Percentiles rank a stretch among this genome's conserved stretches.
phyloP scores from a whole-genome alignment of 2,888 invertebrate species.

The Phyllotreta striolata region DNA sequence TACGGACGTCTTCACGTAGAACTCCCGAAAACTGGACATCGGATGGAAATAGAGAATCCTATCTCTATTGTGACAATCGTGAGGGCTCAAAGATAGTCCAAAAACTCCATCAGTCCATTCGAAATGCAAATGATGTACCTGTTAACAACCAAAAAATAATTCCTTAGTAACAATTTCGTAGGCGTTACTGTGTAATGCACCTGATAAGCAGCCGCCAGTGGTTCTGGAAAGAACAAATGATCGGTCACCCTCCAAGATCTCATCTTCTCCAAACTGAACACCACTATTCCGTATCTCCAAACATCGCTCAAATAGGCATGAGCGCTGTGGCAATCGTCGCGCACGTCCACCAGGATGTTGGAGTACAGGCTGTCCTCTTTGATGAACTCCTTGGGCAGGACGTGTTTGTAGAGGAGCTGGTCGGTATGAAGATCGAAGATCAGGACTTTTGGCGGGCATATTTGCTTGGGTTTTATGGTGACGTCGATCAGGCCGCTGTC shows the following conservation, averaged over 20 bases:
- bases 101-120: slow-evolving; percentile 86
- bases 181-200: too few species aligned
- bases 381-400: slow-evolving; percentile 71
- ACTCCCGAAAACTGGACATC: slow-evolving; percentile 83
- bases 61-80: slow-evolving; percentile 62
- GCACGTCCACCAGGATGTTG: slow-evolving; percentile 71
- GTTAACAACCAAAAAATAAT: slow-evolving; percentile 1
- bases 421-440: slow-evolving; percentile 77
- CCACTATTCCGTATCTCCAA: slow-evolving; percentile 64
- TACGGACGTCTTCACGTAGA: slow-evolving; percentile 73
- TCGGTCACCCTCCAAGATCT: slow-evolving; percentile 73
- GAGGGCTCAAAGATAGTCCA: slow-evolving; percentile 74
- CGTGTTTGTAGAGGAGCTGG: slow-evolving; percentile 63
- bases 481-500: slow-evolving; percentile 81
- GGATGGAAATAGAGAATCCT: slow-evolving; percentile 80
- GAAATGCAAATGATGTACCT: slow-evolving; percentile 76
- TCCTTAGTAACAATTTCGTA: not conserved
- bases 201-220: slow-evolving; percentile 76
- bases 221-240: slow-evolving; percentile 77
- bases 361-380: slow-evolving; percentile 73
- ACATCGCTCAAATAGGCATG: slow-evolving; percentile 76
- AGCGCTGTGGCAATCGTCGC: slow-evolving; percentile 68
- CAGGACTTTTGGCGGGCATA: slow-evolving; percentile 77
- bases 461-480: slow-evolving; percentile 70
- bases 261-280: slow-evolving; percentile 64